Base-by-base conservation (phyloP, 2,113 vertebrate species). In the Zosterops hypoxanthus region DNA sequence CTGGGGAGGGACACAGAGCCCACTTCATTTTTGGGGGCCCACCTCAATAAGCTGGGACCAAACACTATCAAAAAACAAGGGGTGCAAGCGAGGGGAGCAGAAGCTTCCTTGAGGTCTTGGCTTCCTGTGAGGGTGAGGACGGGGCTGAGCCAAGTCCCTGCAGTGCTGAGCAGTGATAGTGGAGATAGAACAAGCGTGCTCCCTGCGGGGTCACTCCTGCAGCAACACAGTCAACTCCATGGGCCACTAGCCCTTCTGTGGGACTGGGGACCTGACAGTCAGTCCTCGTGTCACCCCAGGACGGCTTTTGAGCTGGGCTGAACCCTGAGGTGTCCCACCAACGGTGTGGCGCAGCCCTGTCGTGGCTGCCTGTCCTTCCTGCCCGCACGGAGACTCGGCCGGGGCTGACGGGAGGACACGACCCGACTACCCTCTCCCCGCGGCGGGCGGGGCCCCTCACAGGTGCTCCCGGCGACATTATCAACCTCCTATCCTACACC, bases 261-360 rank as follows among this genome's bases (percentile, higher is more conserved):
- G 22, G 6, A 17, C 11, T 3, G 7, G n/a, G 22, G 6, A 52
- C 19, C 14, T 9, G 24, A 16, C 19, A 50, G 22, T 14, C 16
- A 12, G 26, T 7, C 15, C 24, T 39, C 2, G 0, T 33, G 1
- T 36, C 59, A 29, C 28, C 14, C 9, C 1, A 4, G 23, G 14
- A 24, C 0, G 13, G 28, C 8, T 22, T 2, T 8, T 4, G 23
- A 16, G 5, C 4, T 5, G 21, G 9, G 5, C 33, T n/a, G 53
- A 60, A 10, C 1, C 4, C 3, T 4, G 2, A 12, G 9, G 6
- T 26, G 29, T 26, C 6, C 3, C 7, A 6, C 0, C 9, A 4
- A 6, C 0, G 3, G 16, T 2, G 5, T 3, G 2, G 20, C 39
- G 8, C 0, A 13, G 24, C 3, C 5, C 6, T 10, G 19, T 20